Conservation (phyloP, 2,888 invertebrate genomes). For the Chrysopilus asiliformis region DNA sequence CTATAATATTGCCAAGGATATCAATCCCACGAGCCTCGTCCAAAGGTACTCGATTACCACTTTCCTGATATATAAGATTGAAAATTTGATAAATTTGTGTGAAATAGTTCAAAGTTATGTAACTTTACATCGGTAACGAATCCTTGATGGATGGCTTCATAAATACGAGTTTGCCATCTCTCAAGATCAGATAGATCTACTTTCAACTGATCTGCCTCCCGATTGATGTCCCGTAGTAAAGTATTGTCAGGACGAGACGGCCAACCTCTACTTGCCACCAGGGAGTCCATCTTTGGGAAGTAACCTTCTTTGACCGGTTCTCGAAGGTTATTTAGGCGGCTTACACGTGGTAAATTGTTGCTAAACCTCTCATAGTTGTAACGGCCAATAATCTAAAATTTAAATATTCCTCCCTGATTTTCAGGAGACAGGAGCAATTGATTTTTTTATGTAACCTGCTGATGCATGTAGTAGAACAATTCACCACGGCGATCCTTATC, state of each 20-base stretch:
- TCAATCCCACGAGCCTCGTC: constrained; percentile 20
- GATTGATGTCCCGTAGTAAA: constrained; percentile 47
- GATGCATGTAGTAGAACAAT: constrained; percentile 62
- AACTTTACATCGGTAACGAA: constrained; percentile 44
- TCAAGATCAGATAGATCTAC: constrained; percentile 46
- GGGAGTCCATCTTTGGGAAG: constrained; percentile 66
- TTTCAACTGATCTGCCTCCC: constrained; percentile 48
- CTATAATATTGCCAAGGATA: constrained; percentile 38
- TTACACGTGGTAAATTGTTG: constrained; percentile 50
- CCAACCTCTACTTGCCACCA: constrained; percentile 52
- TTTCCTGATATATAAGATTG: too few relatives aligned
- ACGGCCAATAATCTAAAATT: constrained; percentile 39
- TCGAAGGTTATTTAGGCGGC: constrained; percentile 51
- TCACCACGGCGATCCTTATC: constrained; percentile 60
- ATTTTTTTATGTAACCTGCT: too few relatives aligned
- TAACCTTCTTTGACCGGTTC: constrained; percentile 64
- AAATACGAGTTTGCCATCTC: constrained; percentile 60
- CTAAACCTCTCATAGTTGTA: constrained; percentile 67
- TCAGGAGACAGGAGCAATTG: too few relatives aligned
- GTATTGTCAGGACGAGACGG: constrained; percentile 53
- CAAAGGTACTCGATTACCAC: constrained; percentile 19
- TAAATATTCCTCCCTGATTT: too few relatives aligned
- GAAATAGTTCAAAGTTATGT: too few relatives aligned
- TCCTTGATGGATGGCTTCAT: constrained; percentile 61
- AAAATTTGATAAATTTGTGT: too few relatives aligned